These are phyloP conservation scores for Epicampocera succincta DNA, from an alignment of 2,888 invertebrate species.

Conservation along the genomic window DNA sequence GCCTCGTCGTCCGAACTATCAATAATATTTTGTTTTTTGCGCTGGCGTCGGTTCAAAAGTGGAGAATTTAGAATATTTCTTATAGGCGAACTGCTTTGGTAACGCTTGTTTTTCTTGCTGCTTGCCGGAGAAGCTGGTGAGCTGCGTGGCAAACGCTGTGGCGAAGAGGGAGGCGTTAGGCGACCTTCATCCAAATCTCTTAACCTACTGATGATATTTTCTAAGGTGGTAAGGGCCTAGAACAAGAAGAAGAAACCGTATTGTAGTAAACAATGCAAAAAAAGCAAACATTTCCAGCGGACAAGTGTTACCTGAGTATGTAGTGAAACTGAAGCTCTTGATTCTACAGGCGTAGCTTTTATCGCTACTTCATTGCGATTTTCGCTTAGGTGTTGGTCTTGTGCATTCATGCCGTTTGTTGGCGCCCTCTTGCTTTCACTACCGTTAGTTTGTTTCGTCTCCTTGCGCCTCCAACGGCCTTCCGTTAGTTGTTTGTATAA, in stretches of 20 bases:
- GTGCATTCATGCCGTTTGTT: constrained; percentile 34
- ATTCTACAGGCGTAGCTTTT: constrained; percentile 80
- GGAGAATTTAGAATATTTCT: constrained; percentile 92
- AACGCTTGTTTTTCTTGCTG: constrained; percentile 87
- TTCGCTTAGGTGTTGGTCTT: constrained; percentile 56
- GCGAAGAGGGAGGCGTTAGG: constrained; percentile 82
- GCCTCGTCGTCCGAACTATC: constrained; percentile 93
- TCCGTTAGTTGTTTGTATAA: constrained; percentile 81
- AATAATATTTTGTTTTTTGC: constrained; percentile 87
- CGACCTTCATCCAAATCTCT: constrained; percentile 83
- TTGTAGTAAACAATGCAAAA: no score
- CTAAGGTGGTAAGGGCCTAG: constrained; percentile 84
- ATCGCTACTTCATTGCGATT: constrained; percentile 73
- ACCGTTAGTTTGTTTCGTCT: constrained; percentile 71
- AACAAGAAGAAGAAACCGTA: constrained; percentile 29
- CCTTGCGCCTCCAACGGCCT: constrained; percentile 80
- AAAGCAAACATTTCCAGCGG: no score
- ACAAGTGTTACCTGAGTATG: constrained; percentile 79
- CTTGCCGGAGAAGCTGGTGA: constrained; percentile 89
- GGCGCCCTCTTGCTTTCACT: constrained; percentile 45
- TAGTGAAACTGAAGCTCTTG: constrained; percentile 81
- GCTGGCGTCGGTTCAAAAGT: constrained; percentile 87
- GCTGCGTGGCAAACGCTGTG: constrained; percentile 87
- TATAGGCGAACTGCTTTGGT: constrained; percentile 91
- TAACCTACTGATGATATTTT: constrained; percentile 84